Percentiles rank a stretch among this genome's conserved stretches.
Conservation (phyloP, 1,140 invertebrate genomes). For the Mizuhopecten yessoensis region DNA sequence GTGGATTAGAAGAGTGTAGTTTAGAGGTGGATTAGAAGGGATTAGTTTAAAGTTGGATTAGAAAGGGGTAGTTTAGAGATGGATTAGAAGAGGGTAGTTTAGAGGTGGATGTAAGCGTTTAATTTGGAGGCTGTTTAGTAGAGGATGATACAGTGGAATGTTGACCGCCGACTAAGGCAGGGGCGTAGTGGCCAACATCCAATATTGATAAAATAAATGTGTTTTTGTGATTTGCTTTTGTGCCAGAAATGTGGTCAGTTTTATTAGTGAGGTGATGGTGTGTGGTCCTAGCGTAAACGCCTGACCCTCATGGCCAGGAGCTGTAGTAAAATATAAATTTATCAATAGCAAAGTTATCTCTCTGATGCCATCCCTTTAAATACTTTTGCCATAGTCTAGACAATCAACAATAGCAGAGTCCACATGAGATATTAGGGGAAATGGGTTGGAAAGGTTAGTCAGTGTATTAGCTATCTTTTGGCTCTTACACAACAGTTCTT, state of each 20-base stretch:
- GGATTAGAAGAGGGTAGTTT: too few species aligned
- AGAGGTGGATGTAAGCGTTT: too few species aligned
- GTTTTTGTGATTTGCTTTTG: conserved; percentile 14
- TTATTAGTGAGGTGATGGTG: not conserved
- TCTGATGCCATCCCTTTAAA: conserved; percentile 32
- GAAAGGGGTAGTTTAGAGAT: too few species aligned
- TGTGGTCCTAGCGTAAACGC: not conserved
- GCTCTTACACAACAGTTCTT: not conserved
- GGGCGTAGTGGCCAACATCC: not conserved
- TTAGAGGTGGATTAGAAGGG: too few species aligned
- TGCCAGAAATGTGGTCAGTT: conserved; percentile 32
- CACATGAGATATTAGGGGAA: not conserved
- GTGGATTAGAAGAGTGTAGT: too few species aligned
- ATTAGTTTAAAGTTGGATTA: too few species aligned
- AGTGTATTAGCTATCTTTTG: not conserved
- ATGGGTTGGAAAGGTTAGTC: not conserved
- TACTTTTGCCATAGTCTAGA: not conserved
- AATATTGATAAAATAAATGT: conserved; percentile 28
- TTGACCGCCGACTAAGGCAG: not conserved
- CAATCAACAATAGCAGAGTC: conserved; percentile 25
- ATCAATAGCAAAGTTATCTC: not conserved
- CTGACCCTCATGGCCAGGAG: not conserved
- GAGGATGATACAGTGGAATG: not conserved
- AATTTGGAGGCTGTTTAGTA: too few species aligned
- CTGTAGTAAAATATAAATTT: conserved; percentile 22